Evolutionary conservation across 2,797 vertebrate genomes (phyloP), one percentile per base, ranked within the genome.

Genomic region (Fringilla coelebs): DNA sequence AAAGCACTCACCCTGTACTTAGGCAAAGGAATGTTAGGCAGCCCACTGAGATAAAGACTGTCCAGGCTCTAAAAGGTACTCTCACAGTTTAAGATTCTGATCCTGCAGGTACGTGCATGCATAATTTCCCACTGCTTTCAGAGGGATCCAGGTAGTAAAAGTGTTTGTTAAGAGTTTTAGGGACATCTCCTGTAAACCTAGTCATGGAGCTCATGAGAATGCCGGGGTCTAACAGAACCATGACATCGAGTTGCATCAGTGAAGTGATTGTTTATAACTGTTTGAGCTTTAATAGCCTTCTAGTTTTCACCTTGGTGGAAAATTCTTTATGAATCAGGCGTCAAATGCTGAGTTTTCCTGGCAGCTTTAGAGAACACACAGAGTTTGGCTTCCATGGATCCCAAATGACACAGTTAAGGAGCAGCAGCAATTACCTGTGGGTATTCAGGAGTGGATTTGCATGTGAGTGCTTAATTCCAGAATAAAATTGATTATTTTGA

Each of bases 401-500:
- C 61, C 1, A 21, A 73, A 52, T 67, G 77, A 55, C 34, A 43
- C 34, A 85, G 67, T 83, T 88, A 72, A 90, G 66, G 60, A 54
- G 49, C 61, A 74, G 84, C 58, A 66, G 65, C 75, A 80, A 58
- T 54, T 85, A 9, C 1, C 0, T 52, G 36, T 52, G 58, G 32
- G 13, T 93, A 73, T 93, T 91, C 4, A 7, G 60, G 74, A 82
- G 41, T 38, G n/a, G 62, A 89, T 65, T 85, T 0, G 1, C 76
- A 25, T 79, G 38, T 67, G 48, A 86, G 34, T 2, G 1, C n/a
- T 91, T 84, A 70, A 86, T 88, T 95, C 88, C 3, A 3, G 76
- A 88, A 84, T 82, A 87, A 86, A 90, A 90, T 48, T 84, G 58
- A 86, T 95, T 87, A 86, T 76, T 41, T 82, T 67, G 63, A 77